A percentile compares a stretch with the other conserved stretches of the same genome.
phyloP scores from a whole-genome alignment of 2,113 vertebrate species.

The Rhabdomys dilectus region DNA sequence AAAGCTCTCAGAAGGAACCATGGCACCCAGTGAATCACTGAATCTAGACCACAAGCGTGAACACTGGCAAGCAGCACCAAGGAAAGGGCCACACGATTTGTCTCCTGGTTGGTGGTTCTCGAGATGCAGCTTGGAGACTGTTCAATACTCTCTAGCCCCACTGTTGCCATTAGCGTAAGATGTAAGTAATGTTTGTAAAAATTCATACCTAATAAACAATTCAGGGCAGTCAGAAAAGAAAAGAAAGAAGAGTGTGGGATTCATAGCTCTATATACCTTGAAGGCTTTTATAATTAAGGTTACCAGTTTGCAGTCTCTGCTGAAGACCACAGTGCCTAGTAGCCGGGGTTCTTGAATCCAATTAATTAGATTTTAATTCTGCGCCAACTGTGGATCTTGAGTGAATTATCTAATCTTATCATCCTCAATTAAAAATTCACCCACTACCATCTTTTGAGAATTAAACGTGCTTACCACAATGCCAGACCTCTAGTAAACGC shows the following conservation, averaged over 20 bases:
- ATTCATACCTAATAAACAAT: neutral
- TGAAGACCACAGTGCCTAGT: neutral
- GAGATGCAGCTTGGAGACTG: neutral
- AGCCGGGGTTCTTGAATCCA: constrained; percentile 14
- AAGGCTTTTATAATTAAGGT: neutral
- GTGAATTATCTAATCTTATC: constrained; percentile 61
- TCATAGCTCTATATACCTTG: neutral
- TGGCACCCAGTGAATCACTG: neutral
- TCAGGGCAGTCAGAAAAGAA: neutral
- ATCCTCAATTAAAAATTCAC: constrained; percentile 57
- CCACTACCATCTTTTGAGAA: constrained; percentile 47
- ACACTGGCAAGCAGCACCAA: neutral
- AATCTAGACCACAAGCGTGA: neutral
- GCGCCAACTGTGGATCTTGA: constrained; percentile 16
- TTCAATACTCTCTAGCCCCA: neutral
- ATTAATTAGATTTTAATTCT: constrained; percentile 49
- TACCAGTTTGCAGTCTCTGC: neutral
- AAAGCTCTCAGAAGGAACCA: neutral
- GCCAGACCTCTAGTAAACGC: neutral
- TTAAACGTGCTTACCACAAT: constrained; percentile 53
- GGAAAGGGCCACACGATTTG: neutral
- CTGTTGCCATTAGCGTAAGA: no score
- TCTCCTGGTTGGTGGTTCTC: neutral
- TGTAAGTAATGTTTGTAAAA: neutral
- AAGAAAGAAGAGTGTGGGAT: neutral